Conservation (phyloP, 2,888 invertebrate species). For the Coleophora flavipennella region DNA sequence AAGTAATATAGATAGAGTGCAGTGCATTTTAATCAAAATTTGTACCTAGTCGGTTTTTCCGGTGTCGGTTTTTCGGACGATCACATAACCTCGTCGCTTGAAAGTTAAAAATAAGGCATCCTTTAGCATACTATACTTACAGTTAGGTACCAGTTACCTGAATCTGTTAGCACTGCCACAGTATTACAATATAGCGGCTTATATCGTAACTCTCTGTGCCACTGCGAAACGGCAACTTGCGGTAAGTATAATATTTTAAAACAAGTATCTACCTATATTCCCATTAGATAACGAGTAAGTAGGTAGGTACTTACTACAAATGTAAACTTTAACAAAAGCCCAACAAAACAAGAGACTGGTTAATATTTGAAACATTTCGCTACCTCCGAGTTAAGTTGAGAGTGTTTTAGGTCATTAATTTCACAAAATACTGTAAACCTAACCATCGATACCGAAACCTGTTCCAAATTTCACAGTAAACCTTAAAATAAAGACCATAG, state of each 20-base stretch:
- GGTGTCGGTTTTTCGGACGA: no score
- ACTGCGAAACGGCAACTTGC: background rate
- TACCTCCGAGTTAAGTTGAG: conserved; percentile 7
- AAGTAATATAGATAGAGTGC: no score
- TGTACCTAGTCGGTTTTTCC: no score
- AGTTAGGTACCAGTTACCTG: no score
- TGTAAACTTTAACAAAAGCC: background rate
- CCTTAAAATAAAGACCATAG: background rate
- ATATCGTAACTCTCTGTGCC: no score
- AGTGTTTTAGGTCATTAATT: conserved; percentile 13
- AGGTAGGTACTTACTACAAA: background rate
- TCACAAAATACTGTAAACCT: conserved; percentile 13
- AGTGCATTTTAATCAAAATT: no score
- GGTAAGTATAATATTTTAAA: background rate
- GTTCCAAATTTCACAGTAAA: background rate
- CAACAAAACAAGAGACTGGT: background rate
- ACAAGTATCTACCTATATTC: background rate
- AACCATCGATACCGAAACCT: conserved; percentile 11
- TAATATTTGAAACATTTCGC: background rate
- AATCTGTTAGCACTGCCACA: no score
- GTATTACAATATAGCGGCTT: no score
- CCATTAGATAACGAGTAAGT: background rate
- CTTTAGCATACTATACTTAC: no score
- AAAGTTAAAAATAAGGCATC: no score
- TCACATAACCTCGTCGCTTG: no score